Base-by-base conservation (phyloP, 2,797 vertebrate species). In the Chaetophractus vellerosus region DNA sequence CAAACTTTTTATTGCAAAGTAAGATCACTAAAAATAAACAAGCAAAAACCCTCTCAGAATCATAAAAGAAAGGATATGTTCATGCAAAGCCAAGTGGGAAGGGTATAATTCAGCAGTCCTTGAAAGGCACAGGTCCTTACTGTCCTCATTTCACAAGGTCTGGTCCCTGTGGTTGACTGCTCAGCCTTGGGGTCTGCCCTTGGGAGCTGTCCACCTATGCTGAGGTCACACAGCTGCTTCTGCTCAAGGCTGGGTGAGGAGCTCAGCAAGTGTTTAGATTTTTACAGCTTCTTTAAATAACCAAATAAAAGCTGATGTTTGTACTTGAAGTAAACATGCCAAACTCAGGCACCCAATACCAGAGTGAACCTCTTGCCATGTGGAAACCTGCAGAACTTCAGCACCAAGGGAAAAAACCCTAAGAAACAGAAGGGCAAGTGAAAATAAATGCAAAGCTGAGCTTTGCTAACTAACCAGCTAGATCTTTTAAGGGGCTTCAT, bases 291-390 rank as follows among this genome's bases (percentile, higher is more conserved):
- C 66, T 23, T 87, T 90, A 95, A 85, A 48, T 52, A 97, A 33
- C 52, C 33, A 90, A 86, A 59, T 38, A 33, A 33, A 88, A 91
- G 15, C 82, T 11, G 66, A 33, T 19, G 21, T 94, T 21, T 59
- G 14, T 92, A 85, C 38, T 33, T 94, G 69, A 96, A 93, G 38
- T 87, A 84, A 64, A 36, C 52, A 81, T 59, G 81, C 28, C 90
- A 88, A 55, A 59, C 45, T 8, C 10, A 57, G 69, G 96, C 48
- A 74, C 38, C 74, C 36, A 45, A 66, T 57, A 28, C 21, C 2
- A 23, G 63, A 45, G 33, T 45, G 38, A 91, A 23, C 31, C 28
- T 16, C 28, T 61, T 72, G 21, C 38, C 18, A 72, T 72, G 2
- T 18, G 18, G 45, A 95, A 90, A 92, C 33, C 66, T 63, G 52